These are phyloP conservation scores for Coreoperca whiteheadi DNA, from an alignment of 2,113 vertebrate genomes.

Conservation along the genomic window DNA sequence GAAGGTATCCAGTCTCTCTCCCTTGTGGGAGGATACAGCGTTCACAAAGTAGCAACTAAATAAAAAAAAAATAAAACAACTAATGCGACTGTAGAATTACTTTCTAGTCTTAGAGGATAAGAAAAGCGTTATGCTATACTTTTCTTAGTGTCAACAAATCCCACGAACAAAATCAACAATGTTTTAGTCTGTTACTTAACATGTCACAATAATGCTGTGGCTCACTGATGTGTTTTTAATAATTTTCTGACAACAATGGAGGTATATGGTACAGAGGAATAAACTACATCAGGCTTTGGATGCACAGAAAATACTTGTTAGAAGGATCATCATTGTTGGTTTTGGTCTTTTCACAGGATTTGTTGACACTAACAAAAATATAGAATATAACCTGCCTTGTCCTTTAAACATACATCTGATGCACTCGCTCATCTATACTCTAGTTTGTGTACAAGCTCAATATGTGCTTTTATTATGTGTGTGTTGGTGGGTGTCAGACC, in stretches of 20 bases:
- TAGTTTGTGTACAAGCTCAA: constrained; percentile 31
- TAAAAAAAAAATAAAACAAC: constrained; percentile 1
- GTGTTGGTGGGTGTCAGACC: constrained; percentile 60
- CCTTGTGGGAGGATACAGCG: not conserved
- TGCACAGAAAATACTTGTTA: not conserved
- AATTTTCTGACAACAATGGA: not conserved
- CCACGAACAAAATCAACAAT: not conserved
- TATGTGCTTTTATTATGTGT: constrained; percentile 29
- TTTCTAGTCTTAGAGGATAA: not conserved
- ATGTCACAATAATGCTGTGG: not conserved
- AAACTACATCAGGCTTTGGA: not conserved
- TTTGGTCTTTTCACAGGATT: constrained; percentile 22
- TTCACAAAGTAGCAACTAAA: not conserved
- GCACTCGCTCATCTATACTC: constrained; percentile 27
- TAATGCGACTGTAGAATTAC: not conserved
- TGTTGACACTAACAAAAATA: constrained; percentile 29
- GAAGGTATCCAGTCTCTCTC: not conserved
- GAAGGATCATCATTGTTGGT: constrained; percentile 3
- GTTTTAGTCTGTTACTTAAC: not conserved
- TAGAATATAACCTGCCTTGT: not conserved
- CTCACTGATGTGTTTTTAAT: constrained; percentile 1
- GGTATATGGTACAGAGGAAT: not conserved
- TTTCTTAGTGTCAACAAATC: not conserved
- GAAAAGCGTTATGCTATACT: not conserved
- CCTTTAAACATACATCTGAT: constrained; percentile 22